Conservation (phyloP, 2,797 vertebrate species). For the Bradypus variegatus region DNA sequence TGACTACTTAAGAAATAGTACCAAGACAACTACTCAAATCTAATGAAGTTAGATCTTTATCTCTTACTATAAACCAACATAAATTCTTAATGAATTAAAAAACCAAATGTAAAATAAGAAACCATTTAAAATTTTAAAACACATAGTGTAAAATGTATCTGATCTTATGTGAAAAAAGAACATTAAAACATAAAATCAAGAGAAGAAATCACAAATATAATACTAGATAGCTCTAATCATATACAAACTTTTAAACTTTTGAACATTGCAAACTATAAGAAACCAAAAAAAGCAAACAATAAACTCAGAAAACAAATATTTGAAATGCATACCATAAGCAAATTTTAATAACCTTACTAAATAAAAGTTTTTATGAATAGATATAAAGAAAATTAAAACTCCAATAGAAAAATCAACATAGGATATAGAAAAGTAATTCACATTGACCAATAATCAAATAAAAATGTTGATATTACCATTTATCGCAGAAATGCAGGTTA, state of each 20-base stretch:
- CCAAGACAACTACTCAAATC: not conserved
- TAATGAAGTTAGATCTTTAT: not conserved
- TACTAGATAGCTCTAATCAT: not conserved
- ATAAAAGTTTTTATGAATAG: not conserved
- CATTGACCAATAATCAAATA: not conserved
- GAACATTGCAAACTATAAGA: not conserved
- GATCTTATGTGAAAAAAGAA: not conserved
- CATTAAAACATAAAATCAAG: not conserved
- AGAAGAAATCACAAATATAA: not conserved
- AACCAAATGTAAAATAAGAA: not conserved
- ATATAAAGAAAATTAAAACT: not conserved
- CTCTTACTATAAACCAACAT: not conserved
- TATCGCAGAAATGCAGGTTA: not conserved
- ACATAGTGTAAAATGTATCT: not conserved
- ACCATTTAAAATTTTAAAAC: constrained; percentile 8
- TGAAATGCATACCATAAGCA: not conserved
- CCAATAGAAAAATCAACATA: not conserved
- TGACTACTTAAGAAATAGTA: not conserved
- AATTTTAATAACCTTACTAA: not conserved
- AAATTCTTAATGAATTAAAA: not conserved
- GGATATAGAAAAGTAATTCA: not conserved
- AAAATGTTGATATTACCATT: not conserved
- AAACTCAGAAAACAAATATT: not conserved
- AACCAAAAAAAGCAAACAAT: not conserved
- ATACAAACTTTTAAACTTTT: not conserved